These are phyloP conservation scores for Acropora tenuis DNA, from an alignment of 64 coral and sea anemone species.

Conservation along the genomic window DNA sequence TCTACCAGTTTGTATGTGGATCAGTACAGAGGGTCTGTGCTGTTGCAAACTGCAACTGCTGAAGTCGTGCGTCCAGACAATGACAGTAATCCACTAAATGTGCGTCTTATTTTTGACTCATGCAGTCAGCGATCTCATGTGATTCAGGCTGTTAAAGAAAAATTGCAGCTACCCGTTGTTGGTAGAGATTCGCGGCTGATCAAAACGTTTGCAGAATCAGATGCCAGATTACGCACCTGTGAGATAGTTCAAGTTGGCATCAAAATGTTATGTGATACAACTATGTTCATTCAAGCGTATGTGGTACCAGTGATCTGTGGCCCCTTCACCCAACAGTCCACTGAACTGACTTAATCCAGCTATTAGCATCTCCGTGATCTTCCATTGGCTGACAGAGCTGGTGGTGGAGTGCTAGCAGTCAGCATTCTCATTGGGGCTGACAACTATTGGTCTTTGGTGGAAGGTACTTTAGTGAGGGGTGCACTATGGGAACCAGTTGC, in stretches of 20 bases:
- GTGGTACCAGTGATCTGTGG: constrained; percentile 63
- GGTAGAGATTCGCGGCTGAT: constrained; percentile 41
- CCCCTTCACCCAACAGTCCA: constrained; percentile 42
- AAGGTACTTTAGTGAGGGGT: too few species aligned
- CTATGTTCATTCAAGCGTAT: constrained; percentile 34
- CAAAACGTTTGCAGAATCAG: constrained; percentile 59
- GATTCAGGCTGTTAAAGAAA: constrained; percentile 47
- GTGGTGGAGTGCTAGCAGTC: constrained; percentile 1
- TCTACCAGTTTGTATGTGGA: too few species aligned
- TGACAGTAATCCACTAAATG: constrained; percentile 22
- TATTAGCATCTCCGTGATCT: constrained; percentile 22
- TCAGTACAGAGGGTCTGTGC: too few species aligned
- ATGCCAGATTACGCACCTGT: constrained; percentile 39
- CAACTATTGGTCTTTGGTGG: too few species aligned
- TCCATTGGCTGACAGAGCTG: constrained; percentile 19
- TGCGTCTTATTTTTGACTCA: constrained; percentile 49
- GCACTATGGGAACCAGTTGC: too few species aligned
- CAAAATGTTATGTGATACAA: constrained; percentile 16
- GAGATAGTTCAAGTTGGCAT: constrained; percentile 55
- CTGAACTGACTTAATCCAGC: constrained; percentile 7
- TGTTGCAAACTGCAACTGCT: not conserved
- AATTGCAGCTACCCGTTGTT: constrained; percentile 24
- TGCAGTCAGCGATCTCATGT: constrained; percentile 49
- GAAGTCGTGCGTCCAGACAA: constrained; percentile 31
- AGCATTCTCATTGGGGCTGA: constrained; percentile 52